Base-by-base conservation (phyloP, 2,797 vertebrate species). In the Alca torda region DNA sequence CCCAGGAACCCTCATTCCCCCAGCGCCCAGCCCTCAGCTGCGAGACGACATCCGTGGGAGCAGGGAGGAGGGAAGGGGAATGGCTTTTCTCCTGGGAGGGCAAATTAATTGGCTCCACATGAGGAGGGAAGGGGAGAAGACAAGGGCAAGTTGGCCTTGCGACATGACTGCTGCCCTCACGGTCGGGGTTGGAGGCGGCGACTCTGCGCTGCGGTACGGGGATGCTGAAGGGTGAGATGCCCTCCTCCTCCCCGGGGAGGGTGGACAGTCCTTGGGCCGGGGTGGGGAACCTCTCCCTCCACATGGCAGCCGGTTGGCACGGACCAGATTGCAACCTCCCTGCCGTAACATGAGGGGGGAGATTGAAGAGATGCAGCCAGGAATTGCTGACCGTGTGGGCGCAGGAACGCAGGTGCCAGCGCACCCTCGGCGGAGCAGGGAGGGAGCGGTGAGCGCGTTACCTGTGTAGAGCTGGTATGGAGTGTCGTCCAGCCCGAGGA, bases 391-490 rank as follows among this genome's bases (percentile, higher is more conserved):
- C 26, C 3, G 0, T 30, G 3, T 0, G 1, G 54, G 31, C 8
- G 46, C 25, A 64, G 46, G n/a, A 73, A 19, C 4, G 59, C 28
- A 3, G 51, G 54, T 6, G 18, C 31, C 2, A 6, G 30, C 26
- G 2, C 1, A 2, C 16, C 64, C 72, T 30, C 1, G 53, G 59
- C 31, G 37, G 68, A 77, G 76, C 37, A 63, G 33, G 95, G 98
- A 98, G 98, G 94, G 98, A 98, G 64, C 1, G 2, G 67, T 1
- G 63, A 65, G 67, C 0, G 11, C 82, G 25, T 89, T 97, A 98
- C 98, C 98, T 98, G 98, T 99, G 88, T 99, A 99, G 84, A 99
- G 98, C 98, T 99, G 99, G 96, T 99, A 99, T 70, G 99, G 99
- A 90, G 98, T 99, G 89, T 99, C 97, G 8, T 98, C 98, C 97